These are phyloP conservation scores for Neolamprologus devosi DNA, from an alignment of 2,113 vertebrate species.

Conservation along the genomic window DNA sequence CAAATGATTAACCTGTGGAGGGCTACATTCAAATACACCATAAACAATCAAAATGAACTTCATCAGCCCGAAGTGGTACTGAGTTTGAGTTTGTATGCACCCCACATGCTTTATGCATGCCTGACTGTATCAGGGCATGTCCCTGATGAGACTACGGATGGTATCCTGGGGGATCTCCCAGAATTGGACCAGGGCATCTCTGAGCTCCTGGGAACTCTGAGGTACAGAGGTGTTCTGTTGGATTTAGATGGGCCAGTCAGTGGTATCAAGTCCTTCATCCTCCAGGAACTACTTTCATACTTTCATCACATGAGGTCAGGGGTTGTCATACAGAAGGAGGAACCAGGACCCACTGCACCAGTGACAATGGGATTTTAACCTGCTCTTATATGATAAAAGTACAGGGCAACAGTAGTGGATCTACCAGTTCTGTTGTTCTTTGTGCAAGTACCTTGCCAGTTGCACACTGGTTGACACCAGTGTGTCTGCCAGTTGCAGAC, in stretches of 20 bases:
- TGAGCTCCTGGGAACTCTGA: neutral
- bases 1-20: neutral
- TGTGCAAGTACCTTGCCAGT: neutral
- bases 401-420: neutral
- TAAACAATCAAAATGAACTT: neutral
- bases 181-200: neutral
- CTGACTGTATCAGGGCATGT: neutral
- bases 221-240: neutral
- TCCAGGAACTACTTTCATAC: neutral
- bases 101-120: accelerated
- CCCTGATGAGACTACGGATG: neutral
- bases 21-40: neutral
- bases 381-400: neutral
- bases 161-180: neutral
- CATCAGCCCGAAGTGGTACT: neutral
- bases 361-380: neutral
- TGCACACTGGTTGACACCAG: too few relatives aligned
- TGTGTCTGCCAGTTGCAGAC: too few relatives aligned
- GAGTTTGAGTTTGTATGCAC: neutral
- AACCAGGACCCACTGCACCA: neutral
- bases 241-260: neutral
- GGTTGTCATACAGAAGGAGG: neutral
- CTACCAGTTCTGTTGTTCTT: neutral
- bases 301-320: neutral
- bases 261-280: neutral